phyloP scores from a whole-genome alignment of 2,888 invertebrate species.

The Archips xylosteana region DNA sequence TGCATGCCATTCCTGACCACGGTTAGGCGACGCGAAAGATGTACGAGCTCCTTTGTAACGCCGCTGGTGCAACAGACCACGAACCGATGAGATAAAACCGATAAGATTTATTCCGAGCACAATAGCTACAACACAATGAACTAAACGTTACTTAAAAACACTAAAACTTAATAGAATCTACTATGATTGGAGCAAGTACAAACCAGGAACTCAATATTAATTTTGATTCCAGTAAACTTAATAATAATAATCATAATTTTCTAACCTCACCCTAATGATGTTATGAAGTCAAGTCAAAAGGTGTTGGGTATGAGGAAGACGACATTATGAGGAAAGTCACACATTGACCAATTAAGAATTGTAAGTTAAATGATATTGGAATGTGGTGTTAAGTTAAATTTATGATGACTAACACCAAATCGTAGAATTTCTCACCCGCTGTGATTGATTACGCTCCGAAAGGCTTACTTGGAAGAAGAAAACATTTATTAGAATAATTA shows the following conservation, averaged over 20 bases:
- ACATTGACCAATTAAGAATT: conserved; percentile 36
- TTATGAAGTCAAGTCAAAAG: conserved; percentile 41
- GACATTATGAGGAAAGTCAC: conserved; percentile 27
- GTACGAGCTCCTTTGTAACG: conserved; percentile 48
- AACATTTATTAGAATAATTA: conserved; percentile 5
- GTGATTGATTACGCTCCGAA: conserved; percentile 42
- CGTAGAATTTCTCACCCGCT: conserved; percentile 60
- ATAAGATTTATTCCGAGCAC: conserved; percentile 25
- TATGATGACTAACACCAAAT: conserved; percentile 51
- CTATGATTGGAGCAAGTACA: conserved; percentile 22
- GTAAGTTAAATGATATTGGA: conserved; percentile 20
- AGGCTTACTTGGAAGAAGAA: conserved; percentile 57
- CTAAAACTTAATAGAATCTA: conserved; percentile 8
- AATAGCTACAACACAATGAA: conserved; percentile 26
- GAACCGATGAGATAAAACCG: conserved; percentile 36
- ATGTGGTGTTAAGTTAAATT: conserved; percentile 52
- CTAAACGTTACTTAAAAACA: conserved; percentile 27
- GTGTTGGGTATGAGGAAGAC: conserved; percentile 45
- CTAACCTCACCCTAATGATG: background rate
- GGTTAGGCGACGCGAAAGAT: conserved; percentile 44
- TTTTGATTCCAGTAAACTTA: background rate
- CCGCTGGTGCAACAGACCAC: conserved; percentile 46
- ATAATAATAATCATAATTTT: background rate
- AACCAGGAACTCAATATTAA: background rate
- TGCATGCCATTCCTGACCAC: conserved; percentile 48